Conservation (phyloP, 2,888 invertebrate species). For the Hemithea aestivaria region DNA sequence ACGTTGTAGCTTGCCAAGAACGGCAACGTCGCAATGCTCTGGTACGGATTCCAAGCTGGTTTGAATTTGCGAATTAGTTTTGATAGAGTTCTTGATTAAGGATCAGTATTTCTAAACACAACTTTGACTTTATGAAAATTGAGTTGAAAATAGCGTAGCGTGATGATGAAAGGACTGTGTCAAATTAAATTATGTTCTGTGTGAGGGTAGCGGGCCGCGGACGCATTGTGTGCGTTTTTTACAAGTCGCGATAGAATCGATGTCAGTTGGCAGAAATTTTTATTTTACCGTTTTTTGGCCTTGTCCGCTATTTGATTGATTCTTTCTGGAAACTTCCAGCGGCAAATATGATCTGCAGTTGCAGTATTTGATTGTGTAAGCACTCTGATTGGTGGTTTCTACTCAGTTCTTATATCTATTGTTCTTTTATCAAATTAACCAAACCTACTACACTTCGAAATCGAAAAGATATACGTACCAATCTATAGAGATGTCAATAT, state of each 20-base stretch:
- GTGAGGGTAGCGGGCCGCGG: constrained; percentile 73
- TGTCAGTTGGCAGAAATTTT: constrained; percentile 79
- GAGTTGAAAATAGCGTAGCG: constrained; percentile 27
- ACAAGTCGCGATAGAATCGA: constrained; percentile 68
- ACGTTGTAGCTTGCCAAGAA: constrained; percentile 62
- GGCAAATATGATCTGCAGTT: too few relatives aligned
- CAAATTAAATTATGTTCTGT: constrained; percentile 32
- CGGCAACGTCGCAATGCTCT: constrained; percentile 70
- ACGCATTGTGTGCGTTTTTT: constrained; percentile 74
- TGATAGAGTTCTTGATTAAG: constrained; percentile 46
- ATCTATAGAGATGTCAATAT: too few relatives aligned
- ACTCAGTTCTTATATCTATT: too few relatives aligned
- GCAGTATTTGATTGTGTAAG: too few relatives aligned
- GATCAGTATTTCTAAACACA: constrained; percentile 4
- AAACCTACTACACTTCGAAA: too few relatives aligned
- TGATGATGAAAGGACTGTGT: constrained; percentile 39
- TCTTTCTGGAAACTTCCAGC: too few relatives aligned
- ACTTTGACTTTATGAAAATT: constrained; percentile 22
- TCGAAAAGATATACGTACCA: too few relatives aligned
- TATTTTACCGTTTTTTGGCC: constrained; percentile 77
- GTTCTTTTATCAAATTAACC: too few relatives aligned
- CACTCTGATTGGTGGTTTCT: too few relatives aligned
- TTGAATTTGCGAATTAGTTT: constrained; percentile 44
- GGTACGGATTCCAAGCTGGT: constrained; percentile 67
- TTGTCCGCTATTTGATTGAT: constrained; percentile 45